Conservation (phyloP, 2,113 vertebrate genomes). For the Urocitellus parryii region DNA sequence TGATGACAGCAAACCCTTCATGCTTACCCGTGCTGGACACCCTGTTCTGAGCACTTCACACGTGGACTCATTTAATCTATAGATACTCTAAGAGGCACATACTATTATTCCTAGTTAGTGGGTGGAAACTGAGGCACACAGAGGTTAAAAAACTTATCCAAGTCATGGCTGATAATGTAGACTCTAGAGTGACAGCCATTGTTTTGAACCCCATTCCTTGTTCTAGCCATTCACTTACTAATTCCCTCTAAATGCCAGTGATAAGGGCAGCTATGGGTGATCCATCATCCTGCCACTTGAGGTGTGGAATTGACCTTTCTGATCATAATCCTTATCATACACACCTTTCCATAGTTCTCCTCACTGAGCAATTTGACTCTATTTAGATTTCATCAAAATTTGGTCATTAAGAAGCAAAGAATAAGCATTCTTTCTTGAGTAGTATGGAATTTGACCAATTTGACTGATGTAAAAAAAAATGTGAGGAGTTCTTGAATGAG, state of each 20-base stretch:
- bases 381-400: background rate
- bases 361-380: background rate
- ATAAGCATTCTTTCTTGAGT: background rate
- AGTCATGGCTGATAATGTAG: background rate
- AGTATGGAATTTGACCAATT: background rate
- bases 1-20: background rate
- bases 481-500: background rate
- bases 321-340: background rate
- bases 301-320: background rate
- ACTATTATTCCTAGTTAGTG: background rate
- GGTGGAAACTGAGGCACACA: background rate
- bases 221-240: background rate
- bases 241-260: background rate
- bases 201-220: background rate
- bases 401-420: background rate
- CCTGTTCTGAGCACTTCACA: background rate
- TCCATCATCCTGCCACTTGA: background rate
- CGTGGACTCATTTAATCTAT: background rate
- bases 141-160: background rate
- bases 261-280: background rate
- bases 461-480: background rate
- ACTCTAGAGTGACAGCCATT: background rate
- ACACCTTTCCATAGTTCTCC: background rate
- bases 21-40: background rate
- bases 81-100: background rate